Percentiles rank a stretch among this genome's conserved stretches.
Evolutionary conservation across 1,140 invertebrate genomes (phyloP).

Genomic region (Hormaphis cornu): DNA sequence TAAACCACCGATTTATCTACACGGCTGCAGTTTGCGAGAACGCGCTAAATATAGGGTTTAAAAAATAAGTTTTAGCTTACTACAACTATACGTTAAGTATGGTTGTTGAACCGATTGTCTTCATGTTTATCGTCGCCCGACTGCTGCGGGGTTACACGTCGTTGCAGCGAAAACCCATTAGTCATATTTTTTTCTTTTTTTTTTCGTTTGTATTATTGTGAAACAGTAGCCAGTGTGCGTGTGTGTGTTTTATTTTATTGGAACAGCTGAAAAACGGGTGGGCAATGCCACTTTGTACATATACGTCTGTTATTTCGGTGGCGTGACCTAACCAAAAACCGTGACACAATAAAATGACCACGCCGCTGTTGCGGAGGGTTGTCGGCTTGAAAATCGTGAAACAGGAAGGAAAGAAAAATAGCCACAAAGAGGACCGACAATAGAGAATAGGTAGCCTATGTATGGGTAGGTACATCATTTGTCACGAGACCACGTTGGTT

Average conservation of each 20-base stretch:
- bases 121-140: too few species aligned
- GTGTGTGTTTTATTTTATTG: not conserved
- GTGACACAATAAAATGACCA: constrained; percentile 7
- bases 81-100: too few species aligned
- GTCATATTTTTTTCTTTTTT: constrained; percentile 7
- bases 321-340: constrained; percentile 8
- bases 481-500: constrained; percentile 1
- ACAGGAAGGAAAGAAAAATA: constrained; percentile 5
- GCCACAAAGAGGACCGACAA: constrained; percentile 23
- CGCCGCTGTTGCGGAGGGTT: not conserved
- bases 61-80: too few species aligned
- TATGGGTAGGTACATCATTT: too few species aligned
- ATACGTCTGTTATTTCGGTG: too few species aligned
- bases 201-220: constrained; percentile 3
- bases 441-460: too few species aligned
- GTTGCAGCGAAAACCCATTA: constrained; percentile 23
- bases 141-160: not conserved
- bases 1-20: too few species aligned
- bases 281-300: too few species aligned
- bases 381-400: not conserved
- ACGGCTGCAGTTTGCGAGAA: too few species aligned
- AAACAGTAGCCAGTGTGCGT: not conserved
- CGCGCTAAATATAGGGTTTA: too few species aligned
- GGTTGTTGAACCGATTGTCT: too few species aligned
- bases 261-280: constrained; percentile 25